phyloP scores from a whole-genome alignment of 2,888 invertebrate species.

The Rotaria socialis region DNA sequence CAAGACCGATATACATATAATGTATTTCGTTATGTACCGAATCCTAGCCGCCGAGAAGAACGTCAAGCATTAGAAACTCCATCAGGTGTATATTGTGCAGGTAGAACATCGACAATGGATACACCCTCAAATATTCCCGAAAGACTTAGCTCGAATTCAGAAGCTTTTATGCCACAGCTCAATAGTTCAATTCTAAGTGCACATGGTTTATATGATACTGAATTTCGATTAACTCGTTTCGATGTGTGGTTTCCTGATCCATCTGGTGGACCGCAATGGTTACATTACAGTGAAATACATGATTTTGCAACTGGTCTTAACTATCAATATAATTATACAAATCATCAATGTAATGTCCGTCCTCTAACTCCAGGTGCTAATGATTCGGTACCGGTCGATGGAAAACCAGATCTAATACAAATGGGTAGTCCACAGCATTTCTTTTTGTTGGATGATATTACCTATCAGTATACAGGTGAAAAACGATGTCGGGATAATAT shows the following conservation, averaged over 20 bases:
- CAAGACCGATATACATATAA: not conserved
- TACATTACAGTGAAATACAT: not conserved
- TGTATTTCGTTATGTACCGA: not conserved
- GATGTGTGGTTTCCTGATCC: not conserved
- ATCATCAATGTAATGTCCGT: not conserved
- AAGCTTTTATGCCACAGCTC: not conserved
- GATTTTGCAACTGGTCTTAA: not conserved
- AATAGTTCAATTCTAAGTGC: not conserved
- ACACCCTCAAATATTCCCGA: not conserved
- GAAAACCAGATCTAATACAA: not conserved
- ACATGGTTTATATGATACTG: not conserved
- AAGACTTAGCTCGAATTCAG: not conserved
- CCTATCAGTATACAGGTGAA: not conserved
- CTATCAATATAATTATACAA: not conserved
- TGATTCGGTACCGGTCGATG: not conserved
- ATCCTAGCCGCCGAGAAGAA: not conserved
- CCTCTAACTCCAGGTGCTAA: not conserved
- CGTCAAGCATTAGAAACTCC: not conserved
- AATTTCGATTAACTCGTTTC: not conserved
- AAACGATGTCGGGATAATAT: slow-evolving; percentile 8
- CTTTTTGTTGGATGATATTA: not conserved
- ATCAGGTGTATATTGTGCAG: not conserved
- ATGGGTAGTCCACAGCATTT: not conserved
- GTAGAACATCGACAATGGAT: not conserved
- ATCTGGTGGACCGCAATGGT: not conserved